phyloP scores from a whole-genome alignment of 1,140 invertebrate genomes.

The Drosophila arawakana region DNA sequence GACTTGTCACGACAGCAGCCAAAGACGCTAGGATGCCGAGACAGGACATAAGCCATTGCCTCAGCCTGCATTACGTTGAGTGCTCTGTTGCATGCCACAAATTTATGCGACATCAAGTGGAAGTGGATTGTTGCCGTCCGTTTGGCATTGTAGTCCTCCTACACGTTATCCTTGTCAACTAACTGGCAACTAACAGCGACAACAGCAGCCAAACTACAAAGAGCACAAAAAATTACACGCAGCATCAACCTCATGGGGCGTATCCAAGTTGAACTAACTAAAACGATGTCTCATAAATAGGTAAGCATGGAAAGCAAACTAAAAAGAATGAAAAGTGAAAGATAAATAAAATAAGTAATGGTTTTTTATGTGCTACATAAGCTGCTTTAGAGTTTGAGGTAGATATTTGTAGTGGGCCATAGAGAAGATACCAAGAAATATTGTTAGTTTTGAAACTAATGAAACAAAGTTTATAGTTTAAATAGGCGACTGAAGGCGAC shows the following conservation, averaged over 20 bases:
- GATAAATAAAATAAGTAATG: conserved; percentile 12
- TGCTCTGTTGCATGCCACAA: conserved; percentile 42
- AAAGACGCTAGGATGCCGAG: conserved; percentile 21
- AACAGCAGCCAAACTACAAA: conserved; percentile 6
- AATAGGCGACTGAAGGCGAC: no score
- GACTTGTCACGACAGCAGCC: conserved; percentile 7
- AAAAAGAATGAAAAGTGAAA: conserved; percentile 7
- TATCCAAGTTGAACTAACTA: conserved; percentile 22
- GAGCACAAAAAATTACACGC: conserved; percentile 23
- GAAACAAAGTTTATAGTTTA: no score
- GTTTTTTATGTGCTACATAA: background rate
- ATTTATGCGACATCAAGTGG: conserved; percentile 62
- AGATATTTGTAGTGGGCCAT: background rate
- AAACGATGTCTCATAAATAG: conserved; percentile 17
- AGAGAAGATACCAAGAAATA: no score
- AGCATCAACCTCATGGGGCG: conserved; percentile 30
- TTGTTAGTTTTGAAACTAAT: no score
- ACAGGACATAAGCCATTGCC: conserved; percentile 62
- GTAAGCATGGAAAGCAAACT: conserved; percentile 1
- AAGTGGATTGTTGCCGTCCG: conserved; percentile 41
- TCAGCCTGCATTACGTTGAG: conserved; percentile 39
- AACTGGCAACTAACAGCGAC: conserved; percentile 7
- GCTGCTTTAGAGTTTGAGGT: background rate
- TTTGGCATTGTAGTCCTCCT: conserved; percentile 22
- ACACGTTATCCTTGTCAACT: conserved; percentile 39